Conservation (phyloP, 2,888 invertebrate species). For the Aleiodes leptofemur region DNA sequence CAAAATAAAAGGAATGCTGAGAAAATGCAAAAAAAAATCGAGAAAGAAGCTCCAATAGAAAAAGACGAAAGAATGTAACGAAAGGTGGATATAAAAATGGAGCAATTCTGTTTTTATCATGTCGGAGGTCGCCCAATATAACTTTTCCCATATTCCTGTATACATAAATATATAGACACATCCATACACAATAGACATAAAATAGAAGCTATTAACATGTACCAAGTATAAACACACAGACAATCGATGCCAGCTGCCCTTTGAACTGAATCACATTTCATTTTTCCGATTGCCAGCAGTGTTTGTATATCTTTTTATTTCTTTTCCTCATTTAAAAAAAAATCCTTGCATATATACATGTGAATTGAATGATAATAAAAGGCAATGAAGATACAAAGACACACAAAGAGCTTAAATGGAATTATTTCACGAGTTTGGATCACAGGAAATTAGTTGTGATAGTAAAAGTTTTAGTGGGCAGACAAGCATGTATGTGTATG, state of each 20-base stretch:
- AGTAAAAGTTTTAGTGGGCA: too few species aligned
- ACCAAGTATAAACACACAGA: constrained; percentile 9
- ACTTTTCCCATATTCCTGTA: constrained; percentile 39
- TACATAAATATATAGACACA: neutral
- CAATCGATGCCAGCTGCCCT: constrained; percentile 45
- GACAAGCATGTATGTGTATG: too few species aligned
- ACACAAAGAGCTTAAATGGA: constrained; percentile 5
- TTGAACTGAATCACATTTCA: constrained; percentile 45
- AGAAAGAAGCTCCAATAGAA: neutral
- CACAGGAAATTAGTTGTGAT: constrained; percentile 5
- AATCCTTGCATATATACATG: constrained; percentile 4
- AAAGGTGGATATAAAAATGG: constrained; percentile 29
- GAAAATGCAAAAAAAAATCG: neutral
- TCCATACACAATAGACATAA: constrained; percentile 1
- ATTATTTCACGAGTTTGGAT: constrained; percentile 18
- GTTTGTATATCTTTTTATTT: neutral
- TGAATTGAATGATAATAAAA: constrained; percentile 1
- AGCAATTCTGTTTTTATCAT: constrained; percentile 45
- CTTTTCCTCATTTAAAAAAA: neutral
- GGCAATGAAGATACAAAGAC: neutral
- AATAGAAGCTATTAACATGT: constrained; percentile 28
- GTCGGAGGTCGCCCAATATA: constrained; percentile 42
- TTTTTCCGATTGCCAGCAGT: constrained; percentile 24
- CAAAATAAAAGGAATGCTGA: too few species aligned
- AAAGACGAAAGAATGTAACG: neutral